Evolutionary conservation across 2,888 invertebrate species (phyloP), one percentile per base, ranked within the genome.

Genomic region (Cylindroiulus punctatus): DNA sequence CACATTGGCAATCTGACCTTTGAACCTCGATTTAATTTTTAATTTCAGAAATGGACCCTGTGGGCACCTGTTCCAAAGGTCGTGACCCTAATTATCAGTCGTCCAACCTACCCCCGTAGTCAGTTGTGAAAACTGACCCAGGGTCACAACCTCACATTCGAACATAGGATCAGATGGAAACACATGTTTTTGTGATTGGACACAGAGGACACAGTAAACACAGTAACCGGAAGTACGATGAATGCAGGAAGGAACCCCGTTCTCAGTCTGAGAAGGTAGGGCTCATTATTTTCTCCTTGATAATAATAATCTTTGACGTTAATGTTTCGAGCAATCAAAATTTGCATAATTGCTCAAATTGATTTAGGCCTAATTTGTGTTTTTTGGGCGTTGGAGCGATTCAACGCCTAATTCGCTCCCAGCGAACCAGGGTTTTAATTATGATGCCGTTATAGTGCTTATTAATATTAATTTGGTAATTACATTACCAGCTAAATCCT

Each of bases 331-430:
- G 19, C 52, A 17, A n/a, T 52, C 52, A 52, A n/a, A 52, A n/a
- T n/a, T n/a, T 52, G n/a, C 52, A n/a, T 52, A 52, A 52, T 52
- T 52, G n/a, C 44, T 8, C 52, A 52, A 52, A 52, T 52, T 52
- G n/a, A n/a, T 52, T 52, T 19, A 52, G n/a, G n/a, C n/a, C 7
- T 52, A 52, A 52, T 52, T 52, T 7, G 19, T 52, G n/a, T n/a
- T 52, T 52, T 52, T 52, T 44, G 44, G 44, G 44, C 44, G 44
- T 44, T 44, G 44, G 44, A 44, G 14, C 44, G 12, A 44, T 44
- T 44, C 44, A 14, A 4, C 40, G 40, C 40, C 8, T 7, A 40
- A 40, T 40, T 44, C 44, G 44, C 44, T 44, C 10, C 44, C 7
- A 44, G 44, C 44, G 12, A 44, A 44, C 14, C 44, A 8, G 10